These are phyloP conservation scores for Zaprionus lineosus DNA, from an alignment of 2,888 invertebrate species.

Conservation along the genomic window DNA sequence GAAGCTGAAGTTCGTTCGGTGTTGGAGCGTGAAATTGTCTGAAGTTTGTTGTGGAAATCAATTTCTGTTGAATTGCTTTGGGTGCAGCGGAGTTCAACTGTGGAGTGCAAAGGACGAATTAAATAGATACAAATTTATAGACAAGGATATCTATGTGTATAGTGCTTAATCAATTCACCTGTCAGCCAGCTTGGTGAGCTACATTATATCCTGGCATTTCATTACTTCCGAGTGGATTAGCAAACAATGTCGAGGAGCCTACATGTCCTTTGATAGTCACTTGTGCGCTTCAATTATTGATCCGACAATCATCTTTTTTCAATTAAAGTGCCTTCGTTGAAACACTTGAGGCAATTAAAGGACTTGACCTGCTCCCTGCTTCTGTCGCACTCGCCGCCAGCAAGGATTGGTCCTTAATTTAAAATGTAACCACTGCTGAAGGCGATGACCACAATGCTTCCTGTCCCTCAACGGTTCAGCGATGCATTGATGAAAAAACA, in stretches of 20 bases:
- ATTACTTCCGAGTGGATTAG: conserved; percentile 19
- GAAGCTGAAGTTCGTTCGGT: conserved; percentile 15
- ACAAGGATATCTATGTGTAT: conserved; percentile 9
- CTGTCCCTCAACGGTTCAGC: conserved; percentile 49
- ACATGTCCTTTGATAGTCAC: background rate
- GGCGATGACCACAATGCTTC: conserved; percentile 67
- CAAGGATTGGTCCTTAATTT: conserved; percentile 64
- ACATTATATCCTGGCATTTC: conserved; percentile 11
- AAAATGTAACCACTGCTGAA: conserved; percentile 70
- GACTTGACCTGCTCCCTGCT: conserved; percentile 4
- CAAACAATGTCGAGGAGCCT: conserved; percentile 6
- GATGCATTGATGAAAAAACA: conserved; percentile 66
- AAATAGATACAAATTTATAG: too few relatives aligned
- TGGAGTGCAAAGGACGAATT: too few relatives aligned
- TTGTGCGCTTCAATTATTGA: conserved; percentile 33
- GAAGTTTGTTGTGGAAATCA: conserved; percentile 10
- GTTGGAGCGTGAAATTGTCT: conserved; percentile 40
- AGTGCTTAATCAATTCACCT: conserved; percentile 1
- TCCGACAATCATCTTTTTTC: conserved; percentile 51
- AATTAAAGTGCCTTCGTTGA: conserved; percentile 49
- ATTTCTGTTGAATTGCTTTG: conserved; percentile 13
- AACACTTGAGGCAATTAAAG: conserved; percentile 61
- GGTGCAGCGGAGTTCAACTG: conserved; percentile 3
- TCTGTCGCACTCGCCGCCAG: background rate
- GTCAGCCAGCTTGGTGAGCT: background rate